phyloP scores from a whole-genome alignment of 2,888 invertebrate genomes.

The Spisula solida region DNA sequence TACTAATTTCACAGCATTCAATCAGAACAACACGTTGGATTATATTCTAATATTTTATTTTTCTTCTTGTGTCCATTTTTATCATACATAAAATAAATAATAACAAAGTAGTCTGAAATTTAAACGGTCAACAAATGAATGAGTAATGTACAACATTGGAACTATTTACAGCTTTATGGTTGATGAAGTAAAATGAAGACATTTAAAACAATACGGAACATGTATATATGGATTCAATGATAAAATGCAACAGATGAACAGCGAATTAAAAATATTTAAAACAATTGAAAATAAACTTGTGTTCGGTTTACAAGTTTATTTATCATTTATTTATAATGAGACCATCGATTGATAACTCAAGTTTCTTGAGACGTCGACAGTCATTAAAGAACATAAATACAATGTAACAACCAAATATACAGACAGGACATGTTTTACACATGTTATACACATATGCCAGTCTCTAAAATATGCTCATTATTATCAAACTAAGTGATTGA shows the following conservation, averaged over 20 bases:
- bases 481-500: too few species aligned
- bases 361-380: too few species aligned
- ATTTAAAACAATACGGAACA: background rate
- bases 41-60: conserved; percentile 56
- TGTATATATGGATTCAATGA: background rate
- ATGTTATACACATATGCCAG: background rate
- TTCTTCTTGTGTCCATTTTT: conserved; percentile 60
- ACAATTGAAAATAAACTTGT: background rate
- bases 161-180: conserved; percentile 27
- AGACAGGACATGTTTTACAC: background rate
- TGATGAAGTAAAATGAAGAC: conserved; percentile 17
- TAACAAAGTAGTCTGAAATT: conserved; percentile 44
- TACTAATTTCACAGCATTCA: too few species aligned
- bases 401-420: background rate
- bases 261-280: background rate
- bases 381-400: background rate
- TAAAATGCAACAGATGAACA: conserved; percentile 5
- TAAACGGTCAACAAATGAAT: conserved; percentile 44
- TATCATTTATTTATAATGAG: too few species aligned
- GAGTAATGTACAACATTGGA: conserved; percentile 16
- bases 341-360: too few species aligned
- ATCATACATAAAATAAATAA: conserved; percentile 68
- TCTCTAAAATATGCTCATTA: too few species aligned
- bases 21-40: too few species aligned
- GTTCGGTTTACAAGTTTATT: too few species aligned